Evolutionary conservation across 2,113 vertebrate genomes (phyloP).

Genomic region (Geococcyx californianus): DNA sequence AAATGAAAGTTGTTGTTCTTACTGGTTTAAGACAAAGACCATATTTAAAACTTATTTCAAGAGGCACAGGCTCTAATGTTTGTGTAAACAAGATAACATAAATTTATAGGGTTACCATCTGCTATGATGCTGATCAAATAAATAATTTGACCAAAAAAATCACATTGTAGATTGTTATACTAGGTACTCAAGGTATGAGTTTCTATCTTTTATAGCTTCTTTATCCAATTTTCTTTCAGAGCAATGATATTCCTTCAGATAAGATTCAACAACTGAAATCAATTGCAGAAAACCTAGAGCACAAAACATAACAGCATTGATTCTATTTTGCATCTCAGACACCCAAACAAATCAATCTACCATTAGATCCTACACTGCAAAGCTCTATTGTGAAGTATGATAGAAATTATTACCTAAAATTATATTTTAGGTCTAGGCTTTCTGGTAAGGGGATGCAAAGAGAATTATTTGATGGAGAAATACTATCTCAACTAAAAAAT

Average conservation of each 20-base stretch:
- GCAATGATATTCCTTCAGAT: constrained; percentile 78
- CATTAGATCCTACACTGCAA: background rate
- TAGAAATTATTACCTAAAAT: background rate
- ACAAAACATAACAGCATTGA: constrained; percentile 69
- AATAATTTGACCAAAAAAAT: constrained; percentile 77
- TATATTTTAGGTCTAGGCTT: background rate
- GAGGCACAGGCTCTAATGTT: constrained; percentile 25
- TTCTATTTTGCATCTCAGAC: constrained; percentile 63
- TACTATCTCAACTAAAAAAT: background rate
- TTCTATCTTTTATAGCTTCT: constrained; percentile 75
- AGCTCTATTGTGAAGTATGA: background rate
- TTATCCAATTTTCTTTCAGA: constrained; percentile 80
- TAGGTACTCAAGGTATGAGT: constrained; percentile 79
- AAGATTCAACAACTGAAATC: constrained; percentile 67
- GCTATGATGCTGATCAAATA: constrained; percentile 82
- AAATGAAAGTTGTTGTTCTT: constrained; percentile 46
- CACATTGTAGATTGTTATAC: constrained; percentile 71
- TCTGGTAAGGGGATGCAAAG: background rate
- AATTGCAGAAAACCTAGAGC: constrained; percentile 65
- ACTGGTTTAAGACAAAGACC: background rate
- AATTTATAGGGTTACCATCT: constrained; percentile 83
- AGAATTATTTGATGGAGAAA: background rate
- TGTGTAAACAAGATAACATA: constrained; percentile 59
- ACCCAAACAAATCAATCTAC: constrained; percentile 40
- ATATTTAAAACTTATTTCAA: constrained; percentile 61